Percentiles rank a stretch among this genome's conserved stretches.
These are phyloP conservation scores for Stylophora pistillata DNA, from an alignment of 64 coral and sea anemone species.

Conservation along the genomic window DNA sequence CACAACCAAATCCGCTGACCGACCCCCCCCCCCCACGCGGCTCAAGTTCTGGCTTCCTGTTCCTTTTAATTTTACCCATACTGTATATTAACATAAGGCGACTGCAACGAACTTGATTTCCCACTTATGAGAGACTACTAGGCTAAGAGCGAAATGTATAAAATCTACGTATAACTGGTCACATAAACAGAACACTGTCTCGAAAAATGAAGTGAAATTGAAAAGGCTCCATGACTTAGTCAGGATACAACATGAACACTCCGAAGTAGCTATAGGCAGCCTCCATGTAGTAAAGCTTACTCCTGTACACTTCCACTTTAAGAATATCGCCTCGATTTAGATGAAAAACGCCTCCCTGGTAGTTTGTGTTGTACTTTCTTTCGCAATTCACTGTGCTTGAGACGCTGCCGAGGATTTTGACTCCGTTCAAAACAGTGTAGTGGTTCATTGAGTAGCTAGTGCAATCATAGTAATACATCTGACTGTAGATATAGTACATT, in stretches of 20 bases:
- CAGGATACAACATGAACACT: constrained; percentile 57
- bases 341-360: constrained; percentile 76
- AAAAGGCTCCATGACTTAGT: not conserved
- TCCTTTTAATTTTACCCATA: too few relatives aligned
- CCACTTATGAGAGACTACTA: too few relatives aligned
- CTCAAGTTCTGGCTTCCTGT: too few relatives aligned
- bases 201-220: too few relatives aligned
- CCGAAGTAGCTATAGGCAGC: constrained; percentile 51
- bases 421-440: constrained; percentile 69
- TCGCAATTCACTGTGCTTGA: constrained; percentile 55
- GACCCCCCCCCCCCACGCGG: too few relatives aligned
- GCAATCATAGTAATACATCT: constrained; percentile 94
- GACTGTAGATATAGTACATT: constrained; percentile 90
- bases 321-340: constrained; percentile 76
- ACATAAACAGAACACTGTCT: too few relatives aligned
- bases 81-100: too few relatives aligned
- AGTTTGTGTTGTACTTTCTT: constrained; percentile 82
- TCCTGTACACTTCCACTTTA: constrained; percentile 64
- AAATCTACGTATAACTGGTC: too few relatives aligned
- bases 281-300: constrained; percentile 51
- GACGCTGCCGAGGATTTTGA: constrained; percentile 61
- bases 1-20: too few relatives aligned
- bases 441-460: constrained; percentile 65
- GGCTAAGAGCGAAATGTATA: too few relatives aligned
- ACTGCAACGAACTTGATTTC: too few relatives aligned